phyloP scores from a whole-genome alignment of 2,797 vertebrate genomes.

The Aphelocoma californica region DNA sequence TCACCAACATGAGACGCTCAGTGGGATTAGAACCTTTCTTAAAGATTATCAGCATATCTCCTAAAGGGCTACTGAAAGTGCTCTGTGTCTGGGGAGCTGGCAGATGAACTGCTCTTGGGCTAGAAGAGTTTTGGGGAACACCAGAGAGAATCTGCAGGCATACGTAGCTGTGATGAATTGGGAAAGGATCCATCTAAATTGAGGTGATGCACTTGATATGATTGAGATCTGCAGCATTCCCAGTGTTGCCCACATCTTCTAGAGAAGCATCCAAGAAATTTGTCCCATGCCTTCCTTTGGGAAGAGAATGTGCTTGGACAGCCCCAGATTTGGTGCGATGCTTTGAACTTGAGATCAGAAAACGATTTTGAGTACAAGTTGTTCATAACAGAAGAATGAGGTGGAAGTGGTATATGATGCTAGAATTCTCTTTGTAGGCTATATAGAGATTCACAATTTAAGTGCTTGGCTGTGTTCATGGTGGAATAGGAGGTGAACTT shows the following conservation, averaged over 20 bases:
- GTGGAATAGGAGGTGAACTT: background rate
- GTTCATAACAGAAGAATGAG: background rate
- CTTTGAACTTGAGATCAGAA: background rate
- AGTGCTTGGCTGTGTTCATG: background rate
- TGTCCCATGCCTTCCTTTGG: background rate
- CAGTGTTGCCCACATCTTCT: background rate
- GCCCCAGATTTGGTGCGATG: rapidly evolving
- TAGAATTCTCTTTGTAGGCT: background rate
- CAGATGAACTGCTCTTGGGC: background rate
- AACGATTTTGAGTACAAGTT: background rate
- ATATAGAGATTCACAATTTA: background rate
- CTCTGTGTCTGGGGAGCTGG: background rate
- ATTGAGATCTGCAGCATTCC: background rate
- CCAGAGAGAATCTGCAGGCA: background rate
- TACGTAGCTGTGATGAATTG: background rate
- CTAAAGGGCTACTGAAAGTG: background rate
- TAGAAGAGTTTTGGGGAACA: background rate
- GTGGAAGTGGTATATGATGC: background rate
- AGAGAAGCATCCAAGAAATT: background rate
- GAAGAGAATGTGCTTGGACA: background rate
- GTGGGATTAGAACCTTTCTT: background rate
- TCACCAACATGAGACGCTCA: background rate
- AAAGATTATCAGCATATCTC: background rate
- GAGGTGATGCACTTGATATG: background rate
- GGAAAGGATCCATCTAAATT: background rate